Evolutionary conservation across 2,888 invertebrate species (phyloP).

Genomic region (Orchestes rusci): DNA sequence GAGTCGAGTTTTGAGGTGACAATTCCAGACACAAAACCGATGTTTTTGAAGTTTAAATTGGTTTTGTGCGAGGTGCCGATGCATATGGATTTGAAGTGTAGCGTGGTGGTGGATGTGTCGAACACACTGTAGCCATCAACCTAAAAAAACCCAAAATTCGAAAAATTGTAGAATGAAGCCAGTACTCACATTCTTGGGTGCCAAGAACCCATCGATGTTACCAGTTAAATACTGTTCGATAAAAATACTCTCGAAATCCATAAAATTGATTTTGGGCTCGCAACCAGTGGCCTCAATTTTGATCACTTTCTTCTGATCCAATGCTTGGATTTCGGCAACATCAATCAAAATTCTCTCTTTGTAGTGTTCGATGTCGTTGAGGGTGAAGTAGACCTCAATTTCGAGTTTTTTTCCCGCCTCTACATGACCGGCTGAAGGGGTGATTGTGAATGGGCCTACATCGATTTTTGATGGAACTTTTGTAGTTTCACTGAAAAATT

Average conservation of each 20-base stretch:
- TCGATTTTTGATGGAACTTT: no score
- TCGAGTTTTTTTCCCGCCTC: conserved; percentile 35
- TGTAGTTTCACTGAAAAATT: no score
- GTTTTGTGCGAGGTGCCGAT: conserved; percentile 37
- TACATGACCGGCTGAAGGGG: conserved; percentile 38
- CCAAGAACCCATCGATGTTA: conserved; percentile 47
- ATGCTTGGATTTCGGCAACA: conserved; percentile 36
- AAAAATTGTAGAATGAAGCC: no score
- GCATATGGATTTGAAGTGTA: conserved; percentile 42
- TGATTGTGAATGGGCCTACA: conserved; percentile 40
- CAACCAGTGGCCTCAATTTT: conserved; percentile 49
- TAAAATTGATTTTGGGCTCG: conserved; percentile 52
- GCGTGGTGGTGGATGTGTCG: conserved; percentile 35
- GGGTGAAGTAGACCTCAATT: conserved; percentile 39
- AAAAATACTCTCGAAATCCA: conserved; percentile 52
- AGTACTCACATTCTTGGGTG: conserved; percentile 42
- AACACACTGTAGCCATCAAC: conserved; percentile 39
- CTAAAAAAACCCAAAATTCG: conserved; percentile 37
- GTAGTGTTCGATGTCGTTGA: conserved; percentile 36
- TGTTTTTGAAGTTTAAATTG: conserved; percentile 41
- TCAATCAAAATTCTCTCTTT: conserved; percentile 39
- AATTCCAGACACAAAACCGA: conserved; percentile 39
- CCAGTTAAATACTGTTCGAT: conserved; percentile 53
- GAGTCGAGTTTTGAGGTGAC: no score
- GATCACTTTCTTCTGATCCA: conserved; percentile 48